Conservation (phyloP, 2,113 vertebrate genomes). For the Ochotona curzoniae region DNA sequence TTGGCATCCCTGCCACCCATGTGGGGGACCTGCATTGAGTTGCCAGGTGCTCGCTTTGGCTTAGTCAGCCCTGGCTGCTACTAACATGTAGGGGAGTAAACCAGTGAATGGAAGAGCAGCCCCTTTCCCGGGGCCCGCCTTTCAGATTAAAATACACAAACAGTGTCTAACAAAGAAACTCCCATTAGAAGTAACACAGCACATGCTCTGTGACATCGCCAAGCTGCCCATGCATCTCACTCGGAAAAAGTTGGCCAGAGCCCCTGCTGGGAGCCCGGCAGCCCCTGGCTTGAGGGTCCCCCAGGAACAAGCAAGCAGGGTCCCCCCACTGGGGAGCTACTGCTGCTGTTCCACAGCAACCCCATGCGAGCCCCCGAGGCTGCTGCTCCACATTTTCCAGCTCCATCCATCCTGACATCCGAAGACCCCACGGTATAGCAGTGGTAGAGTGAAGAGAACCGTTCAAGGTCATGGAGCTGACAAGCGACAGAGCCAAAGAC, state of each 20-base stretch:
- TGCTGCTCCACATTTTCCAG: not conserved
- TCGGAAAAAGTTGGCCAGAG: not conserved
- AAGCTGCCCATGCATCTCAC: too few relatives aligned
- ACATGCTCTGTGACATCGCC: not conserved
- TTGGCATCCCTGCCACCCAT: too few relatives aligned
- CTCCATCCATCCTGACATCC: not conserved
- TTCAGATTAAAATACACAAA: too few relatives aligned
- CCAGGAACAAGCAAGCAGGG: not conserved
- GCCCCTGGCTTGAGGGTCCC: not conserved
- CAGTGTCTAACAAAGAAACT: too few relatives aligned
- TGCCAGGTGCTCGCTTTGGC: too few relatives aligned
- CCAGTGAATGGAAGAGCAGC: too few relatives aligned
- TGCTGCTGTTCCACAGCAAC: not conserved
- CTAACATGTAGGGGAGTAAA: too few relatives aligned
- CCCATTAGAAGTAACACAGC: not conserved
- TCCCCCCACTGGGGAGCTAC: not conserved
- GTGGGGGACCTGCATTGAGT: too few relatives aligned
- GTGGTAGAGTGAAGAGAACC: not conserved
- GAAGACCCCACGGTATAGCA: not conserved
- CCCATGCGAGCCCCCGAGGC: rapidly evolving
- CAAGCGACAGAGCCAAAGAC: not conserved
- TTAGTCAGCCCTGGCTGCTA: too few relatives aligned
- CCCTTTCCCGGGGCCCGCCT: too few relatives aligned
- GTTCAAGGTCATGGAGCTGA: not conserved
- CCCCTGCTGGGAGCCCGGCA: not conserved